Evolutionary conservation across 1,140 invertebrate genomes (phyloP).

Genomic region (Polypedilum pembai): DNA sequence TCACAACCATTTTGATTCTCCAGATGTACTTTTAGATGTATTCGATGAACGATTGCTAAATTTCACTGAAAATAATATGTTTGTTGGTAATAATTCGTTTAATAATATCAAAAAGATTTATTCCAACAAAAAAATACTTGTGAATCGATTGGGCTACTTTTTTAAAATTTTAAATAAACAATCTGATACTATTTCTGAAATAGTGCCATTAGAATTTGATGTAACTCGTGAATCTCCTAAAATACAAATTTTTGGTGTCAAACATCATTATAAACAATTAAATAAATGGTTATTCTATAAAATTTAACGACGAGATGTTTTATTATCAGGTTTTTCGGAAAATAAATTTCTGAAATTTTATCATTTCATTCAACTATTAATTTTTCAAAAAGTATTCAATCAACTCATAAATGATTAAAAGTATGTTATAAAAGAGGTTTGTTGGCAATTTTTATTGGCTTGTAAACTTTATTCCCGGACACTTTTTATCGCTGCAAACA

Average conservation of each 20-base stretch:
- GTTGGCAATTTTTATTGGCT: too few species aligned
- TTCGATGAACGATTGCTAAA: not conserved
- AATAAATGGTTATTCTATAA: slow-evolving; percentile 4
- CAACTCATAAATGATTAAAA: too few species aligned
- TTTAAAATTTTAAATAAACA: not conserved
- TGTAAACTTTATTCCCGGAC: too few species aligned
- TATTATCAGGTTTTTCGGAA: too few species aligned
- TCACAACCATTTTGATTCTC: slow-evolving; percentile 1
- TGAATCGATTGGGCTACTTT: not conserved
- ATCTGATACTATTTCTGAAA: not conserved
- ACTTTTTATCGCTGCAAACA: too few species aligned
- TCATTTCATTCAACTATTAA: too few species aligned
- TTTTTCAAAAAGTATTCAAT: too few species aligned
- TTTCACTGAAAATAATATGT: not conserved
- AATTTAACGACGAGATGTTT: too few species aligned
- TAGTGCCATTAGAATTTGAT: not conserved
- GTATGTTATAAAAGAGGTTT: too few species aligned
- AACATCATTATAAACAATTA: not conserved
- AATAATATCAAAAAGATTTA: not conserved
- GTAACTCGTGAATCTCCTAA: not conserved
- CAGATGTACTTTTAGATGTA: not conserved
- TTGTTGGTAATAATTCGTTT: not conserved
- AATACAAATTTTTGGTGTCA: not conserved
- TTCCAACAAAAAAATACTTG: not conserved
- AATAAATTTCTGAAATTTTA: too few species aligned